Evolutionary conservation across 30 jellyfish, hydroid and myxozoan species (phyloP).

Genomic region (Rhopilema esculentum): DNA sequence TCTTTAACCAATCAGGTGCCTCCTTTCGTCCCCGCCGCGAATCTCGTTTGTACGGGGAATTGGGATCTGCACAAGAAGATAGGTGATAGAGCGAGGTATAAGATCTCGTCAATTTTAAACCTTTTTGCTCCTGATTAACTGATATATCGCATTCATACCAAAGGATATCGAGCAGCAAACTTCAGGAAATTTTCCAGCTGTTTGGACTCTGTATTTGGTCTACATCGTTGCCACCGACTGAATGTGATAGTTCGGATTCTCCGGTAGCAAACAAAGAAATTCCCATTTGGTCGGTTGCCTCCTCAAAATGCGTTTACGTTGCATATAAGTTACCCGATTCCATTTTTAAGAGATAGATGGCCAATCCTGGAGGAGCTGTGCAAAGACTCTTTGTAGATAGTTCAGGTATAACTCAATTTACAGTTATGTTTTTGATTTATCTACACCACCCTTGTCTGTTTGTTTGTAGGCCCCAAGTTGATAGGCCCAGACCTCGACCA

Average conservation of each 20-base stretch:
- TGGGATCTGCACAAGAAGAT: constrained; percentile 15
- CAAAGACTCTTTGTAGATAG: constrained; percentile 59
- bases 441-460: not conserved
- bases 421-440: not conserved
- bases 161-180: not conserved
- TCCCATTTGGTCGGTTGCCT: not conserved
- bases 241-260: not conserved
- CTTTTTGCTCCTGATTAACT: not conserved
- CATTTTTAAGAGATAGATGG: constrained; percentile 67
- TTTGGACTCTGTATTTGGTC: constrained; percentile 1
- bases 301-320: not conserved
- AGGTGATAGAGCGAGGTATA: not conserved
- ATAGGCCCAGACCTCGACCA: not conserved
- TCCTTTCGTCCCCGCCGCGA: constrained; percentile 99
- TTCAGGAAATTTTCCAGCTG: not conserved
- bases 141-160: not conserved
- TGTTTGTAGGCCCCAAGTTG: not conserved
- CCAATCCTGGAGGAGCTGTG: constrained; percentile 88
- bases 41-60: constrained; percentile 85
- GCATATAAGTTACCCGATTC: constrained; percentile 7
- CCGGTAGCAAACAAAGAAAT: constrained; percentile 25
- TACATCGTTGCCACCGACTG: not conserved
- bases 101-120: not conserved
- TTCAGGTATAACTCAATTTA: constrained; percentile 31
- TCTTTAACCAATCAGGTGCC: constrained; percentile 79